Conservation (phyloP, 2,797 vertebrate species). For the Vultur gryphus region DNA sequence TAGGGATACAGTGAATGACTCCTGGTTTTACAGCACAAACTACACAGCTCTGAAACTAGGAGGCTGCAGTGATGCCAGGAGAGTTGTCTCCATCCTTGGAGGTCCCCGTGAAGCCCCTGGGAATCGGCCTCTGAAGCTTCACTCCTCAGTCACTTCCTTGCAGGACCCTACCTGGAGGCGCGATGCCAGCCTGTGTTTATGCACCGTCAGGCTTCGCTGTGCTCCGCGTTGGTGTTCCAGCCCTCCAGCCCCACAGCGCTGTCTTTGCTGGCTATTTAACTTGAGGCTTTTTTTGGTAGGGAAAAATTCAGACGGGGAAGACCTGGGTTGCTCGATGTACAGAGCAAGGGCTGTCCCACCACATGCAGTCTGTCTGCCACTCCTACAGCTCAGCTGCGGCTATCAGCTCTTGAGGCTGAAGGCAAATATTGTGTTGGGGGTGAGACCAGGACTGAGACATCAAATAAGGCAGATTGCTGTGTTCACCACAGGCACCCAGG, state of each 20-base stretch:
- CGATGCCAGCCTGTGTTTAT: accelerated
- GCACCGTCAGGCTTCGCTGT: neutral
- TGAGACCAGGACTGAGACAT: neutral
- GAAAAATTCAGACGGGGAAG: neutral
- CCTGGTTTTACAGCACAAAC: neutral
- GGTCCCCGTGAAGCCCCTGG: neutral
- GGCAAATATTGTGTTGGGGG: accelerated
- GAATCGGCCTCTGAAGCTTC: neutral
- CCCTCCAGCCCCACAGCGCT: accelerated
- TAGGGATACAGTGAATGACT: neutral
- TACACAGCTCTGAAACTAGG: accelerated
- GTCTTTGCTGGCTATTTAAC: neutral
- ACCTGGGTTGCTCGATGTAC: neutral
- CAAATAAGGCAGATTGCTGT: neutral
- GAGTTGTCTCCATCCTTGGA: neutral
- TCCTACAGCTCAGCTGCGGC: neutral
- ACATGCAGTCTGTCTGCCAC: accelerated
- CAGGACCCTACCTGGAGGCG: neutral
- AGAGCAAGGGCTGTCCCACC: neutral
- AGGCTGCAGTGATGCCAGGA: neutral
- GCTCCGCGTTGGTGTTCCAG: neutral
- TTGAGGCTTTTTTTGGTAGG: neutral
- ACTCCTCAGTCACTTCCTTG: accelerated
- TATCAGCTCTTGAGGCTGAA: neutral
- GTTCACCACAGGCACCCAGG: neutral